Base-by-base conservation (phyloP, 2,797 vertebrate genomes). In the Tapirus indicus region DNA sequence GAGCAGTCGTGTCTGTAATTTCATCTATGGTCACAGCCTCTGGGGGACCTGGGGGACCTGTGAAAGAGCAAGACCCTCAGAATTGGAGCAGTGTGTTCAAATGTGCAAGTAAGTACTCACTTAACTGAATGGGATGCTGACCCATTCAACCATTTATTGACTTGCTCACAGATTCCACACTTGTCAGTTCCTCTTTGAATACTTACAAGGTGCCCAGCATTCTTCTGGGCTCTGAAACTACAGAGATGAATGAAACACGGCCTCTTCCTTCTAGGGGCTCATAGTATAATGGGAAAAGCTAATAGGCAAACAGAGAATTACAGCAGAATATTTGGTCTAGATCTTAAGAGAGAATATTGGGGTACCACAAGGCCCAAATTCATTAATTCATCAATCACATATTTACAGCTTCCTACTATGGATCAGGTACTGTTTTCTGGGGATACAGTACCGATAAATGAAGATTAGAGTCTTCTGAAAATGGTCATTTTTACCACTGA, bases 31-130 rank as follows among this genome's bases (percentile, higher is more conserved):
- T 99, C 98, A 99, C 99, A 68, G 99, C 99, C 98, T 99, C 99
- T 13, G 99, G 99, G 6, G 99, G 99, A 0, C 99, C 99, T 0
- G 99, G 99, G 96, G 99, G 99, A 98, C 99, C 99, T 99, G 98
- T 96, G 38, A 47, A 98, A 98, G 98, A 95, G 68, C 16, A 0
- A 96, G 21, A 92, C 23, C 44, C 72, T 95, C 62, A 78, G 75
- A 41, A 58, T 1, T 0, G 20, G 13, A 52, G 6, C 20, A 5
- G 1, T 2, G 14, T 2, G 14, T 38, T 38, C 85, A 32, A 16
- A 49, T 5, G 23, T 47, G 29, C 18, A 17, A 29, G 32, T 0
- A 2, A 32, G 17, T 2, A 11, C 49, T 35, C 11, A 23, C 16
- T 10, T 0, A 12, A 1, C 6, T 8, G 38, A 44, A 21, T 1